Percentiles rank a stretch among this genome's conserved stretches.
These are phyloP conservation scores for Glaucidium brasilianum DNA, from an alignment of 2,113 vertebrate genomes.

Conservation along the genomic window DNA sequence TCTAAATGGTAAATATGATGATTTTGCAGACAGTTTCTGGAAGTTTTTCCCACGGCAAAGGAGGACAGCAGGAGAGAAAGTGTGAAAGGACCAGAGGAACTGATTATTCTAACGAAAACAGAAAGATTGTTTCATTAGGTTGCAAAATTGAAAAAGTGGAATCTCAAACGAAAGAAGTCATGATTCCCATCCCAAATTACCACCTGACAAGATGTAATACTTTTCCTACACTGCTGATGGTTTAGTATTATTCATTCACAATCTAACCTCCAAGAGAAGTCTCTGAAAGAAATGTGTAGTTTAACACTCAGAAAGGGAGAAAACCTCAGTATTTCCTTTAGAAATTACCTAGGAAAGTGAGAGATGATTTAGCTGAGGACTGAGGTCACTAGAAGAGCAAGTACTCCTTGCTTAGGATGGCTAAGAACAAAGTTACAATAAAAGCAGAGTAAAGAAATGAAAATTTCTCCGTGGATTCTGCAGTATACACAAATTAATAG, in stretches of 20 bases:
- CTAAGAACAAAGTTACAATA: not conserved
- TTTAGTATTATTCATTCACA: not conserved
- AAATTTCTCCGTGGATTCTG: not conserved
- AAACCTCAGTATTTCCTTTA: not conserved
- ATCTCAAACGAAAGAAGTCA: not conserved
- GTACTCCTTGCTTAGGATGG: not conserved
- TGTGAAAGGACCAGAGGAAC: not conserved
- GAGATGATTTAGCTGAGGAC: not conserved
- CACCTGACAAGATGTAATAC: not conserved
- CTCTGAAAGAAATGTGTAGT: not conserved
- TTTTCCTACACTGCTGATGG: not conserved
- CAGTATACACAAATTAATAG: not conserved
- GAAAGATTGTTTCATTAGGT: not conserved
- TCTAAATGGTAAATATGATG: not conserved
- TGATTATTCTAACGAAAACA: not conserved
- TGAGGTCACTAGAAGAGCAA: not conserved
- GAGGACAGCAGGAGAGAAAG: not conserved
- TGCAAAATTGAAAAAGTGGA: not conserved
- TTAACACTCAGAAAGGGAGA: not conserved
- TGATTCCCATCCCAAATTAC: not conserved
- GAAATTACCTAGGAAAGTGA: not conserved
- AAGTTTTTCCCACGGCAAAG: not conserved
- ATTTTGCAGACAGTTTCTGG: not conserved
- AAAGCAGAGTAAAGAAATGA: not conserved
- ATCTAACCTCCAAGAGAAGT: not conserved